Base-by-base conservation (phyloP, 2,888 invertebrate genomes). In the Meteorus colon region DNA sequence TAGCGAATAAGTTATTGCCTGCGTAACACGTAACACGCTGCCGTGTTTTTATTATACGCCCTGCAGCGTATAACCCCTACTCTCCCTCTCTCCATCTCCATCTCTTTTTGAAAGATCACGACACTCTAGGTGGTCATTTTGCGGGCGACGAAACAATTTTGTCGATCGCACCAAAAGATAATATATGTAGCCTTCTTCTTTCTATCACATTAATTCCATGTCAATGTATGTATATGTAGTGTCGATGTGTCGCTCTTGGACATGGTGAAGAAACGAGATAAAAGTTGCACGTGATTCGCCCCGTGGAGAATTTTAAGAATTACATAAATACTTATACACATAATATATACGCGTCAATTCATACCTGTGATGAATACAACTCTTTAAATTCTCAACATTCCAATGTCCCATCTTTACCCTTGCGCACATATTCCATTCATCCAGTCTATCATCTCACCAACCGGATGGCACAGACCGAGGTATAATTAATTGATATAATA, bases 401-500 rank as follows among this genome's bases (percentile, higher is more conserved):
- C 79, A 73, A 68, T 70, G 73, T 76, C 78, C 66, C 65, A 71
- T 69, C 78, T 71, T 29, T 34, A 29, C 51, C 65, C 67, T 59
- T 66, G 31, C 19, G 73, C 19, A 59, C 27, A 51, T 59, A 29
- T 51, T 19, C 29, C 67, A 55, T 65, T 66, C 73, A 34, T 68
- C 69, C 34, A 74, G 72, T 77, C 78, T 67, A 68, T 79, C 77
- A 75, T 79, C 77, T 71, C 79, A 79, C 82, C 81, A 83, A 84
- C 85, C 85, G 86, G 85, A 86, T 85, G 85, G 81, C 82, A 76
- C 81, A 84, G 82, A 80, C 81, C 73, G 77, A 80, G 73, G 73
- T 78, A 82, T 83, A 85, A 86, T 86, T 86, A 86, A 86, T 86
- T 85, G 82, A 84, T 85, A 83, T 84, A 85, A 85, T 84, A 85